Evolutionary conservation across 2,797 vertebrate species (phyloP).

Genomic region (Molossus molossus): DNA sequence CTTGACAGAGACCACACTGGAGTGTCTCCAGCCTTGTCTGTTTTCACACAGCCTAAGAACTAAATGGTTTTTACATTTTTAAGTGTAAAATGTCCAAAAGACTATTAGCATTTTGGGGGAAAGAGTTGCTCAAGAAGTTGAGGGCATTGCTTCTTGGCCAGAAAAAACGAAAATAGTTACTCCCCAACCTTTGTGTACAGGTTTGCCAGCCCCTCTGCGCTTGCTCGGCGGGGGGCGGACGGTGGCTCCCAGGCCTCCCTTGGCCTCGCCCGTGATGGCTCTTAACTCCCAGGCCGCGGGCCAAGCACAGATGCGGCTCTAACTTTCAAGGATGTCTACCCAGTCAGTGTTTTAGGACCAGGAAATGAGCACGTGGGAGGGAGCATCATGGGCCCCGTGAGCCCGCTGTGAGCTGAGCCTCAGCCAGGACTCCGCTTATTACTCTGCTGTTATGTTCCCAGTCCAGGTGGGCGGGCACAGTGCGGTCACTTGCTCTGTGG

Average conservation of each 20-base stretch:
- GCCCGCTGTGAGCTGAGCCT: not conserved
- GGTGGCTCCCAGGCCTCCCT: not conserved
- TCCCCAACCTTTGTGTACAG: not conserved
- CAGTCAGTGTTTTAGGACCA: no score
- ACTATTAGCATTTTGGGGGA: not conserved
- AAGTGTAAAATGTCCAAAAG: not conserved
- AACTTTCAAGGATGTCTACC: not conserved
- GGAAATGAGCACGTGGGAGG: not conserved
- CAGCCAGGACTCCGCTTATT: no score
- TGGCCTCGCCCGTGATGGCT: no score
- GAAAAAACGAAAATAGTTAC: not conserved
- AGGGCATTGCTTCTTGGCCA: not conserved
- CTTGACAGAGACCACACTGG: accelerated
- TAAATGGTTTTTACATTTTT: conserved; percentile 11
- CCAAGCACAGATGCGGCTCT: not conserved
- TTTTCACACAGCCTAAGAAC: not conserved
- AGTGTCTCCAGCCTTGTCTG: not conserved
- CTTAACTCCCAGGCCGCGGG: not conserved
- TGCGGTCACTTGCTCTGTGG: not conserved
- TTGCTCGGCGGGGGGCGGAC: not conserved
- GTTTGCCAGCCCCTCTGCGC: not conserved
- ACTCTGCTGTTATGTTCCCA: no score
- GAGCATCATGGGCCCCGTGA: accelerated
- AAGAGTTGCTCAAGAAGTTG: not conserved
- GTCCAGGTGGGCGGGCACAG: accelerated